Conservation (phyloP, 2,888 invertebrate genomes). For the Eupithecia abbreviata region DNA sequence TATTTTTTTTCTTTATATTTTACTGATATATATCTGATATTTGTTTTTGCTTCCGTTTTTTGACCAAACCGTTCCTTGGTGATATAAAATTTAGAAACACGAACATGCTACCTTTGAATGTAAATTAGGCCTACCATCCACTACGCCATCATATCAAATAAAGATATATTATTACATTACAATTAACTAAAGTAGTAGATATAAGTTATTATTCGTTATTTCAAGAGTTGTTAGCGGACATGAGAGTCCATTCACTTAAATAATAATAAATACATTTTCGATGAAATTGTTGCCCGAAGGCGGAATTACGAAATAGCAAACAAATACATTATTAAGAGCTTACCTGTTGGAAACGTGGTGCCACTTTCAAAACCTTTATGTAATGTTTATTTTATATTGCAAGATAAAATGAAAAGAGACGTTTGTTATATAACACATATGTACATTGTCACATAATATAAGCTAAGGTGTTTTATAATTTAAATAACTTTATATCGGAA, state of each 20-base stretch:
- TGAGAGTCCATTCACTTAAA: not conserved
- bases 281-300: conserved; percentile 34
- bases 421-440: too few species aligned
- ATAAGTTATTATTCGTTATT: not conserved
- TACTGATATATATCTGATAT: too few species aligned
- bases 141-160: not conserved
- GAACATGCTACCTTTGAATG: not conserved
- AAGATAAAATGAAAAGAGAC: too few species aligned
- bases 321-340: conserved; percentile 5
- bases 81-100: too few species aligned
- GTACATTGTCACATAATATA: too few species aligned
- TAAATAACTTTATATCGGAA: too few species aligned
- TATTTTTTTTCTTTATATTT: too few species aligned
- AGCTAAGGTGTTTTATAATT: too few species aligned
- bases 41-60: too few species aligned
- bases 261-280: conserved; percentile 38
- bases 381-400: not conserved
- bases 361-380: not conserved
- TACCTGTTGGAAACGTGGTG: not conserved
- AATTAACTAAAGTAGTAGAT: not conserved
- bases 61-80: too few species aligned
- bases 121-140: not conserved
- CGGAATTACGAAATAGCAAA: conserved; percentile 24
- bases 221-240: not conserved
- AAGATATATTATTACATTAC: conserved; percentile 6